A percentile compares a stretch with the other conserved stretches of the same genome.
Evolutionary conservation across 1,140 invertebrate genomes (phyloP).

Genomic region (Pseudomyrmex sp.): DNA sequence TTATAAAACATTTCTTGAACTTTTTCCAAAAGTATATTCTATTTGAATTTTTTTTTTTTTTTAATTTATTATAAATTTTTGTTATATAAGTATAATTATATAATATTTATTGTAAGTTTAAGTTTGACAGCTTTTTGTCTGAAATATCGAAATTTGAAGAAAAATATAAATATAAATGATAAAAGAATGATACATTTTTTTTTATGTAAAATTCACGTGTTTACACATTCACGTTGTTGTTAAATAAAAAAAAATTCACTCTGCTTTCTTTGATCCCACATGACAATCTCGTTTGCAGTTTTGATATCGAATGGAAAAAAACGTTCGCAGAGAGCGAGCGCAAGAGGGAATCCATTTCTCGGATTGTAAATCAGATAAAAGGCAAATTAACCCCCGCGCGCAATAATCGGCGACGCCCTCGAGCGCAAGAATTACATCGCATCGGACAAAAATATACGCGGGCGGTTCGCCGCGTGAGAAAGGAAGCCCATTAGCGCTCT

Average conservation of each 20-base stretch:
- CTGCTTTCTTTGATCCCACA: not conserved
- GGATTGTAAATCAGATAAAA: constrained; percentile 12
- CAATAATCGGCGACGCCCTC: constrained; percentile 43
- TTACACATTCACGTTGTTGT: not conserved
- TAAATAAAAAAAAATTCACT: not conserved
- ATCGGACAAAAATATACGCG: constrained; percentile 65
- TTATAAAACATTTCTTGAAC: no score
- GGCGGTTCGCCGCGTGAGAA: constrained; percentile 67
- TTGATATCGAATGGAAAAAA: not conserved
- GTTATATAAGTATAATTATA: no score
- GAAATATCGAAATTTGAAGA: no score
- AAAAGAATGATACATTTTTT: no score
- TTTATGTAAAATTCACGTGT: no score
- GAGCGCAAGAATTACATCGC: constrained; percentile 33
- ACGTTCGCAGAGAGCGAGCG: not conserved
- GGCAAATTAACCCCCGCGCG: constrained; percentile 18
- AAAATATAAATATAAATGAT: no score
- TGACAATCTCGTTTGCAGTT: not conserved
- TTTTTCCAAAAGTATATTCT: no score
- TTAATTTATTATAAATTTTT: no score
- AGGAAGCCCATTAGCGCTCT: constrained; percentile 76
- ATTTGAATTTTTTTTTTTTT: no score
- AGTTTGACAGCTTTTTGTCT: no score
- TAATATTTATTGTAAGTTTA: no score
- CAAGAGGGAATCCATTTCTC: not conserved